Conservation (phyloP, 2,888 invertebrate genomes). For the Drosophila engyochracea region DNA sequence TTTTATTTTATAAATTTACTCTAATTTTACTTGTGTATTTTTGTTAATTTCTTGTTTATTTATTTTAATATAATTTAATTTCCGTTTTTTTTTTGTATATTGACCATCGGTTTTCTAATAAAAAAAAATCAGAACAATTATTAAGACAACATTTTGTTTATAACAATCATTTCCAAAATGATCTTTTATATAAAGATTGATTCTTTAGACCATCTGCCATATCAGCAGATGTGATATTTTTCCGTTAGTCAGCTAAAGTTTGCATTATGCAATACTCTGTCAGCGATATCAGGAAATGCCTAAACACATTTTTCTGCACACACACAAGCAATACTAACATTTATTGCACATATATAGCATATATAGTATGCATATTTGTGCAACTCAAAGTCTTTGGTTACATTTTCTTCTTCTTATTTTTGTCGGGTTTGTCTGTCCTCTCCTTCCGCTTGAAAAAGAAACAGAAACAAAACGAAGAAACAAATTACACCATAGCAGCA, state of each 20-base stretch:
- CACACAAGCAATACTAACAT: slow-evolving; percentile 1
- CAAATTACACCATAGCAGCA: slow-evolving; percentile 15
- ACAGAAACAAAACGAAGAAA: slow-evolving; percentile 17
- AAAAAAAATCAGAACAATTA: background rate
- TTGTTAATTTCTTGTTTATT: background rate
- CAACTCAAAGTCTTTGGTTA: slow-evolving; percentile 24
- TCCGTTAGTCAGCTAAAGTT: slow-evolving; percentile 4
- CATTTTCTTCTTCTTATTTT: slow-evolving; percentile 9
- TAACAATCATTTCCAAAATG: background rate
- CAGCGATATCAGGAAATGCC: slow-evolving; percentile 42
- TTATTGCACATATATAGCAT: background rate
- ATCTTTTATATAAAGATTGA: background rate
- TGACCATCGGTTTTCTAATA: background rate
- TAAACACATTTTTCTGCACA: slow-evolving; percentile 4
- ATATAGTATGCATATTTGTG: background rate
- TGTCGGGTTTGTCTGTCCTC: slow-evolving; percentile 33
- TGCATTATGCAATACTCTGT: slow-evolving; percentile 8
- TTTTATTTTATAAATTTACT: background rate
- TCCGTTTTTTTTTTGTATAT: too few species aligned
- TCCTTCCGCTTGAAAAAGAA: slow-evolving; percentile 53
- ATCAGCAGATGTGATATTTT: background rate
- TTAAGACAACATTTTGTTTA: background rate
- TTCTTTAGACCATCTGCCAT: background rate
- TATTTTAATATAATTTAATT: background rate
- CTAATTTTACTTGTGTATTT: background rate